These are phyloP conservation scores for Mustela nigripes DNA, from an alignment of 2,113 vertebrate species.

Conservation along the genomic window DNA sequence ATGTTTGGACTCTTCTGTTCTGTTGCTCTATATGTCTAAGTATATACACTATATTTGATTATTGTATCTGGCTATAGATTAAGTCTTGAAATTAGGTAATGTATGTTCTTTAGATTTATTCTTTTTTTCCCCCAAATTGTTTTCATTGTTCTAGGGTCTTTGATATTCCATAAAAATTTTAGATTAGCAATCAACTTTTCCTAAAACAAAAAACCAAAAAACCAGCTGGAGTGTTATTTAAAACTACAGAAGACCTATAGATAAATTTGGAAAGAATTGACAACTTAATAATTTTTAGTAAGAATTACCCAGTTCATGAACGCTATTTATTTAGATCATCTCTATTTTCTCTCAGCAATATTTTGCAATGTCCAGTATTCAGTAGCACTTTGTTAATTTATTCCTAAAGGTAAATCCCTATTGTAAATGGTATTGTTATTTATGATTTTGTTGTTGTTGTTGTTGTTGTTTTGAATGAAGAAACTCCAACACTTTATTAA, in stretches of 20 bases:
- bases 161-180: background rate
- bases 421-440: background rate
- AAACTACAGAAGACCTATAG: background rate
- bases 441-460: background rate
- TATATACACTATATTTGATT: background rate
- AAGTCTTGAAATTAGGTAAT: background rate
- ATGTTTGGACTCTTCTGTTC: background rate
- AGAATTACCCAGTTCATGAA: background rate
- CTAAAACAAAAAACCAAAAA: background rate
- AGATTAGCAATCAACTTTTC: background rate
- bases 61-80: background rate
- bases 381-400: background rate
- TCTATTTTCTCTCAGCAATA: background rate
- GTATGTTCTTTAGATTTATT: background rate
- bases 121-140: background rate
- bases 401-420: background rate
- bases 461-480: background rate
- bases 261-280: background rate
- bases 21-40: background rate
- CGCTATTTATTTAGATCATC: background rate
- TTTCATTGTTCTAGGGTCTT: background rate
- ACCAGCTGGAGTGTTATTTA: background rate
- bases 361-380: background rate
- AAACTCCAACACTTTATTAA: background rate
- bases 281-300: background rate